Conservation (phyloP, 2,888 invertebrate species). For the Drosophila falleni region DNA sequence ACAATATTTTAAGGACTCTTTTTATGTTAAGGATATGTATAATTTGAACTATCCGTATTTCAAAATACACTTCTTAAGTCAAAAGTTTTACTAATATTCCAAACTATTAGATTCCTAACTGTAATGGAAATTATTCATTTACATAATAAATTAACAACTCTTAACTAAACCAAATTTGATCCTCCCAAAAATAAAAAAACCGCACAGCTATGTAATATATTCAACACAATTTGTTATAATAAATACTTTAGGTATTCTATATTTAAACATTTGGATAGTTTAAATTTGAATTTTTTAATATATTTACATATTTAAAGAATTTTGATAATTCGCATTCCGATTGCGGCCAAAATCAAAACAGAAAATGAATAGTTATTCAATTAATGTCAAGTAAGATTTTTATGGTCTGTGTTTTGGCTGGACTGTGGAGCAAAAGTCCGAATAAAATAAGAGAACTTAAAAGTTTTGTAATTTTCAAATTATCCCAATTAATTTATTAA, state of each 20-base stretch:
- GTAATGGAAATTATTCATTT: no score
- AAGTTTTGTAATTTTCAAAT: no score
- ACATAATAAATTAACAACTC: neutral
- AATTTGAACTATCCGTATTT: no score
- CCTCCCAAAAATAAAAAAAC: neutral
- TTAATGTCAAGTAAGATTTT: conserved; percentile 49
- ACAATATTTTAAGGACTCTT: no score
- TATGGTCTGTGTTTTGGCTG: conserved; percentile 16
- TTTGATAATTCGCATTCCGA: conserved; percentile 9
- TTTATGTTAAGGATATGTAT: no score
- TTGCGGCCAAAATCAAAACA: conserved; percentile 16
- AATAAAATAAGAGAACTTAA: neutral
- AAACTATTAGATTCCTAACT: no score
- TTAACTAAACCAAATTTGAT: neutral
- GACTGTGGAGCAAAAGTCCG: conserved; percentile 1
- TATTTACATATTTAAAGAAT: conserved; percentile 14
- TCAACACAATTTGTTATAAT: neutral
- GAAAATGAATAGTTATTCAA: conserved; percentile 32
- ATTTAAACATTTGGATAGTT: neutral
- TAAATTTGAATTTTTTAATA: neutral
- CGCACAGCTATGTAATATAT: neutral
- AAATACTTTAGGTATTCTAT: neutral
- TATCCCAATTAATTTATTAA: no score
- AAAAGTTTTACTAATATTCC: no score
- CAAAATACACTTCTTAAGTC: no score